Conservation (phyloP, 2,888 invertebrate species). For the Anarsia innoxiella region DNA sequence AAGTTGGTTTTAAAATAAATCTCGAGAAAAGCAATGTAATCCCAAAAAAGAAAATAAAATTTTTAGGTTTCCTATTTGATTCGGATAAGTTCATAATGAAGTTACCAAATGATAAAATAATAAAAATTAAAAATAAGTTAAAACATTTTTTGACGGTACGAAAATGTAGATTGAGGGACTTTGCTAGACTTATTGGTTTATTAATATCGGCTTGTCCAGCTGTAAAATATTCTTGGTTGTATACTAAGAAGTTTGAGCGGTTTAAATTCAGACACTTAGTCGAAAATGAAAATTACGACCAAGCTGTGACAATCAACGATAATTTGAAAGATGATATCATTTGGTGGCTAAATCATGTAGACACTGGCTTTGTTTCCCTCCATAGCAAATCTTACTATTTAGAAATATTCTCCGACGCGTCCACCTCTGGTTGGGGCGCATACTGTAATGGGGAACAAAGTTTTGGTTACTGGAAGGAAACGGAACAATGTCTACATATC, state of each 20-base stretch:
- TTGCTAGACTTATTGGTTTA: background rate
- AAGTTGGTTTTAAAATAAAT: slow-evolving; percentile 8
- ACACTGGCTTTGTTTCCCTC: background rate
- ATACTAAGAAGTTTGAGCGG: slow-evolving; percentile 7
- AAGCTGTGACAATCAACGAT: background rate
- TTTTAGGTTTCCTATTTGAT: slow-evolving; percentile 3
- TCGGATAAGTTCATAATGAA: background rate
- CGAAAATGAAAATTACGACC: background rate
- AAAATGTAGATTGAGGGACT: slow-evolving; percentile 4
- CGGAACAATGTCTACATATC: background rate
- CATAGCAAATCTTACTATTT: background rate
- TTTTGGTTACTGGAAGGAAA: slow-evolving; percentile 2
- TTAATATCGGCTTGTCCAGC: slow-evolving; percentile 1
- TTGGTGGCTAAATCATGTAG: slow-evolving; percentile 6
- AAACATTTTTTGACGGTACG: too few species aligned
- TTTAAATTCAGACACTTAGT: slow-evolving; percentile 1
- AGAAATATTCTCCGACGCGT: slow-evolving; percentile 14
- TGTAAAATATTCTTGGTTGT: slow-evolving; percentile 5
- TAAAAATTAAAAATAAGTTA: too few species aligned
- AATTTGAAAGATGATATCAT: background rate
- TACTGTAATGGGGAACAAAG: background rate
- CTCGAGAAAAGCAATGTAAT: slow-evolving; percentile 5
- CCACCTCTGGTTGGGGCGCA: slow-evolving; percentile 10
- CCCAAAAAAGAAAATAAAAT: slow-evolving; percentile 1
- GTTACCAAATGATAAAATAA: slow-evolving; percentile 2